Conservation (phyloP, 2,888 invertebrate species). For the Tetropium fuscum region DNA sequence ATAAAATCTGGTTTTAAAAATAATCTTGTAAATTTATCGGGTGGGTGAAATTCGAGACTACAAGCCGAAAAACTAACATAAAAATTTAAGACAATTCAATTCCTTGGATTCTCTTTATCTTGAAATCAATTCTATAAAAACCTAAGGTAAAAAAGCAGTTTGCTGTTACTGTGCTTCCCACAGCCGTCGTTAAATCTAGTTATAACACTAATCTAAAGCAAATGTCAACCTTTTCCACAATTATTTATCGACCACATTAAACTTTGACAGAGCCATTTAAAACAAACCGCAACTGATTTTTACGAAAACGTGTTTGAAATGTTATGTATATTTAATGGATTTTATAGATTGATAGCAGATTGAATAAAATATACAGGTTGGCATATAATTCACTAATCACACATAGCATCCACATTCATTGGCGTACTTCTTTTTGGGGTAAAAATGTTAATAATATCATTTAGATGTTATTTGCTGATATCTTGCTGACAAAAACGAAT, state of each 20-base stretch:
- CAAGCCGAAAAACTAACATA: constrained; percentile 26
- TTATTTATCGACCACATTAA: constrained; percentile 28
- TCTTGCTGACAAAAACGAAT: no score
- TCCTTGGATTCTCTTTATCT: constrained; percentile 29
- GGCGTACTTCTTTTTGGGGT: no score
- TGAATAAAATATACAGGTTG: no score
- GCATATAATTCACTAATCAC: no score
- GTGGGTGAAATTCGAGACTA: constrained; percentile 7
- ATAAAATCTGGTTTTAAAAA: constrained; percentile 24
- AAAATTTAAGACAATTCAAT: constrained; percentile 34
- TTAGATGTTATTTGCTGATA: no score
- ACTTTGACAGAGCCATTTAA: constrained; percentile 16
- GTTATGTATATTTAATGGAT: constrained; percentile 8
- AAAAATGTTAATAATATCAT: no score
- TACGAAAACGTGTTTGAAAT: constrained; percentile 9
- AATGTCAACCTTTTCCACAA: constrained; percentile 21
- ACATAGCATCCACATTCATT: no score
- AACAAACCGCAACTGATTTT: constrained; percentile 14
- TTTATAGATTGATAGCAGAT: not conserved
- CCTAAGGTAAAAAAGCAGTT: constrained; percentile 27
- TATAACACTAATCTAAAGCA: constrained; percentile 31
- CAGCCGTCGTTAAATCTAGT: constrained; percentile 32
- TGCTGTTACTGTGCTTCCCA: constrained; percentile 30
- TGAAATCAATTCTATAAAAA: constrained; percentile 28
- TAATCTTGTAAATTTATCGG: constrained; percentile 15